These are phyloP conservation scores for Hemaris fuciformis DNA, from an alignment of 2,888 invertebrate genomes.

Conservation along the genomic window DNA sequence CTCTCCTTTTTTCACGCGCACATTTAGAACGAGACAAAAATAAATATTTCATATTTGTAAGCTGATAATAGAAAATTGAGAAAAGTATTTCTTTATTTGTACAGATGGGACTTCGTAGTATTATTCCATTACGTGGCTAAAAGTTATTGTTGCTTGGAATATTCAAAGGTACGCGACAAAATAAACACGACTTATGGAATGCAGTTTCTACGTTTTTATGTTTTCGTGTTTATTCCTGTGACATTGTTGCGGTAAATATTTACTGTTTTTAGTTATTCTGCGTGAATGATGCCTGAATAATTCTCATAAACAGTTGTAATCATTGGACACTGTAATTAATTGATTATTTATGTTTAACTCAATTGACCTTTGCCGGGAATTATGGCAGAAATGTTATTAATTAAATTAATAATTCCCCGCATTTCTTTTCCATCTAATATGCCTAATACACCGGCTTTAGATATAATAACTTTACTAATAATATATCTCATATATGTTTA, in stretches of 20 bases:
- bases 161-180: background rate
- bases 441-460: too few species aligned
- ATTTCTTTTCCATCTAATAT: background rate
- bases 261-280: background rate
- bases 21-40: background rate
- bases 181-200: background rate
- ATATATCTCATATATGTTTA: too few species aligned
- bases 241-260: background rate
- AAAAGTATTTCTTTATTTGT: background rate
- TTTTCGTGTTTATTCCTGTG: constrained; percentile 2
- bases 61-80: background rate
- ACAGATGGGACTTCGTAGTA: background rate
- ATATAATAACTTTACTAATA: too few species aligned
- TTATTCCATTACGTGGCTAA: background rate
- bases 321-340: background rate
- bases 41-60: background rate
- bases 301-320: background rate
- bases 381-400: background rate
- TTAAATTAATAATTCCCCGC: background rate
- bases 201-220: background rate
- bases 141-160: background rate
- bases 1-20: background rate
- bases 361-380: background rate
- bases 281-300: background rate
- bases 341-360: background rate